Evolutionary conservation across 2,797 vertebrate species (phyloP).

Genomic region (Centropyge bicolor): DNA sequence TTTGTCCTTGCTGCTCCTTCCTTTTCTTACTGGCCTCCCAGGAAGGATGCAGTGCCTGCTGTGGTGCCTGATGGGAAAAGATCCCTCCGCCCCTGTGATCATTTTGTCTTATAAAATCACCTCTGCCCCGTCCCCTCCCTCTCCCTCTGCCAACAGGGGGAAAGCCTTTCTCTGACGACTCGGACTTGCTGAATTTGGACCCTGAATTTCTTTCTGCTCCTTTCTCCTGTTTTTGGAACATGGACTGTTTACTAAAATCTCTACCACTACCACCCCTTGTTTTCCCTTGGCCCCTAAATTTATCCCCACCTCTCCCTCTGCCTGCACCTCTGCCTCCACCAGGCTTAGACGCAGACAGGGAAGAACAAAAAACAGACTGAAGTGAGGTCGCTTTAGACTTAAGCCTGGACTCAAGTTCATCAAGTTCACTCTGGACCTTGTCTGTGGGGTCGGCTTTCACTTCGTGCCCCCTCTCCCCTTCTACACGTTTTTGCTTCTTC

Average conservation of each 20-base stretch:
- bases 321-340: conserved; percentile 38
- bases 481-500: conserved; percentile 57
- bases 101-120: conserved; percentile 53
- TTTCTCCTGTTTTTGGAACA: conserved; percentile 64
- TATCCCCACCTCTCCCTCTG: conserved; percentile 58
- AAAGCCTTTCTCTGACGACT: conserved; percentile 29
- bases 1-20: conserved; percentile 92
- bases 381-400: conserved; percentile 75
- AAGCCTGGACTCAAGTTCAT: conserved; percentile 69
- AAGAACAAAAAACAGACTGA: conserved; percentile 89
- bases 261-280: conserved; percentile 12
- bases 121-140: conserved; percentile 72
- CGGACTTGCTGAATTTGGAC: conserved; percentile 39
- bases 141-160: conserved; percentile 76
- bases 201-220: conserved; percentile 35
- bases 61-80: conserved; percentile 64
- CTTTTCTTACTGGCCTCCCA: conserved; percentile 97
- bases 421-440: conserved; percentile 49
- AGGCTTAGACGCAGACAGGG: conserved; percentile 80
- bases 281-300: conserved; percentile 46
- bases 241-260: conserved; percentile 49
- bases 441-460: conserved; percentile 39
- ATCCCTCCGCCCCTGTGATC: conserved; percentile 63
- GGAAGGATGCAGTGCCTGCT: conserved; percentile 93
- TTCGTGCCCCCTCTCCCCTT: conserved; percentile 41